Evolutionary conservation across 2,113 vertebrate species (phyloP).

Genomic region (Austrofundulus limnaeus): DNA sequence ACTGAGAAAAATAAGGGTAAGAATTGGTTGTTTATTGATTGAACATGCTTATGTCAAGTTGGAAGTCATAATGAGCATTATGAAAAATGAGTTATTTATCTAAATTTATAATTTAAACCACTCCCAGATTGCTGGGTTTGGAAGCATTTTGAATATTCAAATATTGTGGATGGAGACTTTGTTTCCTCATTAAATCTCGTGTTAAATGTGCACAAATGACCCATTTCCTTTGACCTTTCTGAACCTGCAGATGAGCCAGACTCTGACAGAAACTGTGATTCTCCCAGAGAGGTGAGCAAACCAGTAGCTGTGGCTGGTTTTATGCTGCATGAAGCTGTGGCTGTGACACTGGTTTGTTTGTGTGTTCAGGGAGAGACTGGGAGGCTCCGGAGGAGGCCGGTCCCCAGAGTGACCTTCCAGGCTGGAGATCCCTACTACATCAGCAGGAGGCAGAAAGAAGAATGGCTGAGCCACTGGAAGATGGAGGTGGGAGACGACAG

Average conservation of each 20-base stretch:
- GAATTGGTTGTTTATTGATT: constrained; percentile 13
- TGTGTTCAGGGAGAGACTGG: constrained; percentile 84
- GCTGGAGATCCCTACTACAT: constrained; percentile 97
- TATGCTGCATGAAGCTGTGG: neutral
- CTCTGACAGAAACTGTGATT: constrained; percentile 84
- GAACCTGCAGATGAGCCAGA: constrained; percentile 83
- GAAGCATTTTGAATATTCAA: constrained; percentile 23
- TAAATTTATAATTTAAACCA: constrained; percentile 14
- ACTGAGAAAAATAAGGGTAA: constrained; percentile 71
- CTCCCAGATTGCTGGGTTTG: constrained; percentile 35
- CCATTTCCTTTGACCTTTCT: constrained; percentile 56
- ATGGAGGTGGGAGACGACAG: constrained; percentile 87
- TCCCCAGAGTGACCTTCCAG: constrained; percentile 94
- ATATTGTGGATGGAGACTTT: constrained; percentile 57
- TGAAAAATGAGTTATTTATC: neutral
- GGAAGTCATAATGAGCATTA: neutral
- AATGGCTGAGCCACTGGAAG: constrained; percentile 94
- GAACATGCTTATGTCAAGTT: no score
- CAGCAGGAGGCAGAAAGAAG: constrained; percentile 94
- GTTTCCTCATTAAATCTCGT: constrained; percentile 37
- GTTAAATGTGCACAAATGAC: constrained; percentile 59
- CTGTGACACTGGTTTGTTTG: constrained; percentile 36
- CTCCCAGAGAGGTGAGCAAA: constrained; percentile 88
- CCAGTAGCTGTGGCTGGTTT: neutral
- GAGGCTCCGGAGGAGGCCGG: constrained; percentile 90